Evolutionary conservation across 2,113 vertebrate genomes (phyloP), one percentile per base, ranked within the genome.

Genomic region (Cynoglossus semilaevis): DNA sequence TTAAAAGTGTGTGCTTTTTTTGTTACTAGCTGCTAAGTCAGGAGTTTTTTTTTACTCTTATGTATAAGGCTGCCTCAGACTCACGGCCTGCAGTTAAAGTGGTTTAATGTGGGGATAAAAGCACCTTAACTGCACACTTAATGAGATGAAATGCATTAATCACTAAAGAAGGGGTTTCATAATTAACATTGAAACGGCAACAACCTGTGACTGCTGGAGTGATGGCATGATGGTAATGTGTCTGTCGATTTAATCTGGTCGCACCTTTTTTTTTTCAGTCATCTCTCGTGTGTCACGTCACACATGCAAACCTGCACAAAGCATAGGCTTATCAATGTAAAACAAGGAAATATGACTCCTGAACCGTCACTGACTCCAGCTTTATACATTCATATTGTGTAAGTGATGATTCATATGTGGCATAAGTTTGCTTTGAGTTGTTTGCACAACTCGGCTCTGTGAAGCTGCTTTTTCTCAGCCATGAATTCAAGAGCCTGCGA

Each of bases 141-240:
- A 68, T 69, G 42, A 76, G 79, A 80, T 81, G 77, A 83, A 69
- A 72, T 52, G 6, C 67, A 63, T 71, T 63, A 77, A 75, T 73
- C 72, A 66, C 45, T 9, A 49, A 49, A 70, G 38, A 4, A 10
- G 10, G 38, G 7, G 10, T 11, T 41, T 29, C 6, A 29, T 29
- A 29, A 29, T 29, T 29, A 29, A 29, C 6, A 6, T 6, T 29
- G 6, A 29, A 29, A 29, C 6, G 22, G 22, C 22, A 29, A 29
- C 60, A 58, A 63, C 56, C 44, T 64, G 58, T 61, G 29, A 80
- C 48, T 63, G 51, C 8, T 47, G 43, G 47, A 76, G 58, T 49
- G 54, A 65, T 34, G 38, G 60, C 37, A 56, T 57, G 19, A 37
- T 65, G 57, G 72, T 61, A 47, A 35, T 60, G 43, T 47, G 37